Conservation (phyloP, 92 coral and sea anemone genomes). For the Porites evermanni region DNA sequence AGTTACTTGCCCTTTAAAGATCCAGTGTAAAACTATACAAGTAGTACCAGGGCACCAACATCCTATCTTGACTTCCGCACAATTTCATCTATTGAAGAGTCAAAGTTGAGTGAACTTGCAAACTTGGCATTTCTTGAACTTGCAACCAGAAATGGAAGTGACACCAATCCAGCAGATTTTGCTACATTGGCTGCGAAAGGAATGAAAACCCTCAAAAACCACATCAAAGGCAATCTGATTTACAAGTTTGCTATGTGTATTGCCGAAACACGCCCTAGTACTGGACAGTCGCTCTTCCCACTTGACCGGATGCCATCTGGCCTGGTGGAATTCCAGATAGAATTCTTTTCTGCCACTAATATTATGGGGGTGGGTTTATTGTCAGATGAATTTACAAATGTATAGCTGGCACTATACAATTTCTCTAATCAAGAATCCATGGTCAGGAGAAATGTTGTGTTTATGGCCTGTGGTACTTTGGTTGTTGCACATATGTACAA, state of each 20-base stretch:
- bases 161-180: conserved; percentile 56
- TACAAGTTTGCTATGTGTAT: conserved; percentile 67
- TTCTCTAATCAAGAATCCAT: too few relatives aligned
- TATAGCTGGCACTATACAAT: not conserved
- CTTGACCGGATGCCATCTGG: conserved; percentile 75
- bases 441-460: too few relatives aligned
- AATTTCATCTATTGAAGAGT: not conserved
- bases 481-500: too few relatives aligned
- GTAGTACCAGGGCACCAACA: too few relatives aligned
- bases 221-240: conserved; percentile 54
- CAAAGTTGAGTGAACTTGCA: not conserved
- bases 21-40: too few relatives aligned
- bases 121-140: not conserved
- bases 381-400: not conserved
- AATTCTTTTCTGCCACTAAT: conserved; percentile 72
- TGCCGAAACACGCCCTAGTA: conserved; percentile 26
- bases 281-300: conserved; percentile 17
- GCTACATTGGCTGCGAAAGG: conserved; percentile 37
- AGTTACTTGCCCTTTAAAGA: not conserved
- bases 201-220: conserved; percentile 37
- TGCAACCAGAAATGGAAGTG: conserved; percentile 18
- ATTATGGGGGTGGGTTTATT: conserved; percentile 46
- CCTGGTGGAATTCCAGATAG: conserved; percentile 63
- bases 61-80: not conserved
- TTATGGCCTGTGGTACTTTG: too few relatives aligned